Base-by-base conservation (phyloP, 2,888 invertebrate species). In the Pachymerium ferrugineum region DNA sequence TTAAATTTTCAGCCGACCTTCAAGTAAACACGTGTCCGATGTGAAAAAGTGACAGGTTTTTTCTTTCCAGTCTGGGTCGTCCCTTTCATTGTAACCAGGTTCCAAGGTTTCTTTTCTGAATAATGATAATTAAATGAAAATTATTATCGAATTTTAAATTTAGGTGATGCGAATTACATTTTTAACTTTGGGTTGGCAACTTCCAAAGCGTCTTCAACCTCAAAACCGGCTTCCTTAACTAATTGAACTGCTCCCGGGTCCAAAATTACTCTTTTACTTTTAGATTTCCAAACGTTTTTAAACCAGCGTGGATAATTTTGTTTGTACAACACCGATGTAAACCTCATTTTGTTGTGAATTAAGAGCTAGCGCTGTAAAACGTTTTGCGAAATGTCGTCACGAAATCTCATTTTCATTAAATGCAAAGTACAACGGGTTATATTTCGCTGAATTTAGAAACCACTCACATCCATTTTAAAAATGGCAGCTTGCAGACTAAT, bases 61-160 rank as follows among this genome's bases (percentile, higher is more conserved):
- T 14, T 72, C 72, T n/a, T 72, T 38, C 72, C 72, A 72, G 29
- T 72, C 72, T 3, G 47, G 42, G 38, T 72, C 38, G 14, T 70
- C 70, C 31, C n/a, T 33, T 33, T 31, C 31, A 22, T 70, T 19
- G 22, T 68, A 28, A 1, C 28, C 28, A 1, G 25, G 10, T n/a
- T 68, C 68, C 30, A 14, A n/a, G 30, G 14, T 35, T 35, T 35
- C 10, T 8, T 10, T 35, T 35, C 35, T 35, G n/a, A n/a, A 35
- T 35, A 35, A 35, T 35, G 14, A 35, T 35, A 35, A 35, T 35
- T 10, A 35, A n/a, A n/a, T n/a, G n/a, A 2, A 38, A 4, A 16
- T 14, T 47, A 16, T 47, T 47, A 19, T 2, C 16, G 1, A 16
- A 47, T 42, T 42, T 42, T 42, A 14, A 3, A 6, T 42, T 67